These are phyloP conservation scores for Papilio gigon DNA, from an alignment of 2,888 invertebrate species.

Conservation along the genomic window DNA sequence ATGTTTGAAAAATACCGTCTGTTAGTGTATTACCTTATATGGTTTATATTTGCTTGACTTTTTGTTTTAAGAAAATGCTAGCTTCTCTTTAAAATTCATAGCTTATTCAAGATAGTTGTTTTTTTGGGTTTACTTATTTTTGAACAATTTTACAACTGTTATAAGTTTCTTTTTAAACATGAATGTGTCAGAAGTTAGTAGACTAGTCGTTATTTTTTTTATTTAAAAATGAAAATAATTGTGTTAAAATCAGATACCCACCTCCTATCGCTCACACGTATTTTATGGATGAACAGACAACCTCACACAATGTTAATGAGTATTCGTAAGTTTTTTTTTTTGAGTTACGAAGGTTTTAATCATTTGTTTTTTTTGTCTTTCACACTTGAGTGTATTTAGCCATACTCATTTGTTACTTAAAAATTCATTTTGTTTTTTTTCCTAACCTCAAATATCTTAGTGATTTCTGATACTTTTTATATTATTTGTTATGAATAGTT, in stretches of 20 bases:
- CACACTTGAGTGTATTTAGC: too few relatives aligned
- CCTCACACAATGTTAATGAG: constrained; percentile 51
- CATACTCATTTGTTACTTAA: not conserved
- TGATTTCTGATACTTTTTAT: not conserved
- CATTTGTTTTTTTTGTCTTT: too few relatives aligned
- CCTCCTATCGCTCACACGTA: constrained; percentile 56
- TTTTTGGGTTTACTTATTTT: too few relatives aligned
- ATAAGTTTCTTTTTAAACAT: too few relatives aligned
- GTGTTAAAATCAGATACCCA: constrained; percentile 55
- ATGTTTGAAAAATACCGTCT: too few relatives aligned
- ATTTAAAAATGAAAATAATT: constrained; percentile 23
- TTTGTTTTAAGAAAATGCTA: too few relatives aligned
- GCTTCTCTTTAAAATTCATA: too few relatives aligned
- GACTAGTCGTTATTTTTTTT: not conserved
- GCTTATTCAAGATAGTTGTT: too few relatives aligned
- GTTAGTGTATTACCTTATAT: too few relatives aligned
- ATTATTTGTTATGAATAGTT: not conserved
- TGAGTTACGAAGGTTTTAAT: not conserved
- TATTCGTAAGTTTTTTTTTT: constrained; percentile 56
- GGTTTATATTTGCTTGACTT: too few relatives aligned
- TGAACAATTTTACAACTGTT: too few relatives aligned
- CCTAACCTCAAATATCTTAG: not conserved
- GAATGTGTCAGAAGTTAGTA: too few relatives aligned
- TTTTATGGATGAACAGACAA: constrained; percentile 55
- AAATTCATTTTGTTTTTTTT: constrained; percentile 5